Conservation (phyloP, 2,113 vertebrate genomes). For the Trochalopteron elliotii region DNA sequence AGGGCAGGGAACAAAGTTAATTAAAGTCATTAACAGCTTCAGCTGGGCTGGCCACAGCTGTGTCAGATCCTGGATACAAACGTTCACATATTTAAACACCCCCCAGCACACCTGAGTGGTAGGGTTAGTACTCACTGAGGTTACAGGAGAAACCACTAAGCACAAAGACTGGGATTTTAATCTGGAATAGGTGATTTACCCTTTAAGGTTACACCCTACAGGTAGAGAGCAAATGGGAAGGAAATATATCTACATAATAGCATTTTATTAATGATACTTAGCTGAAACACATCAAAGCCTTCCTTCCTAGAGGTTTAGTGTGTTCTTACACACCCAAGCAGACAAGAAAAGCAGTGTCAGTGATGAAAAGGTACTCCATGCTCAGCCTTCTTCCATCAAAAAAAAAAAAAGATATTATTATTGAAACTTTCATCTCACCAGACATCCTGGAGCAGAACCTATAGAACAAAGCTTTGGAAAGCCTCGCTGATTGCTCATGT, state of each 20-base stretch:
- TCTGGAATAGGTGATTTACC: not conserved
- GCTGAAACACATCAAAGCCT: not conserved
- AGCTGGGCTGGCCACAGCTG: rapidly evolving
- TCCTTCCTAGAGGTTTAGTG: not conserved
- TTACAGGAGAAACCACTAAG: not conserved
- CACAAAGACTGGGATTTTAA: not conserved
- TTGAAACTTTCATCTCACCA: not conserved
- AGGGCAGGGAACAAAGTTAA: not conserved
- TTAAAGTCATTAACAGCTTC: not conserved
- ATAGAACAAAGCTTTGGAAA: not conserved
- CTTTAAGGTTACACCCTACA: not conserved
- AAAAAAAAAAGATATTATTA: not conserved
- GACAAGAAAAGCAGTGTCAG: not conserved
- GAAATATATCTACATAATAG: not conserved
- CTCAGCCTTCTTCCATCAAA: not conserved
- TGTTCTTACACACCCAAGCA: not conserved
- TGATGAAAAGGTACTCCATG: not conserved
- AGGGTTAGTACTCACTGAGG: not conserved
- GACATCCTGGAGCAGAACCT: not conserved
- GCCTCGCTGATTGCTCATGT: not conserved
- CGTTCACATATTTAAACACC: rapidly evolving
- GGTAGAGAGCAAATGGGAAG: not conserved
- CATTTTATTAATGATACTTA: not conserved
- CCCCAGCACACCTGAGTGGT: rapidly evolving
- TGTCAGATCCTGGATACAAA: not conserved